Evolutionary conservation across 2,888 invertebrate species (phyloP), one percentile per base, ranked within the genome.

Genomic region (Norana najaformis): DNA sequence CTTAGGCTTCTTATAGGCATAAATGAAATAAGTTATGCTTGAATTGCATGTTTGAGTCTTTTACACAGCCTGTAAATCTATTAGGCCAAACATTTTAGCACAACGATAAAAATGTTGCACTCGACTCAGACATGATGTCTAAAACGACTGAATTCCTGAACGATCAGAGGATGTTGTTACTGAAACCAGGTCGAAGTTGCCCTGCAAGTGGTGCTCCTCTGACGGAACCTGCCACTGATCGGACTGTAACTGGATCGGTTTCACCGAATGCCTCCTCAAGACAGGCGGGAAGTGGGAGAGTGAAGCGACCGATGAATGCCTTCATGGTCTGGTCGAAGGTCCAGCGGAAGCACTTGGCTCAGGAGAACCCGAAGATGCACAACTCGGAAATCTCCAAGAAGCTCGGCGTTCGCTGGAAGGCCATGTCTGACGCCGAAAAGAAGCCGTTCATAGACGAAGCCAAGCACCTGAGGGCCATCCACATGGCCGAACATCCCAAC

Each of bases 291-390:
- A 16, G 0, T 69, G 69, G 30, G 8, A 69, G 69, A n/a, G 69
- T 69, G 8, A 69, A 69, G 69, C 69, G 69, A 30, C 69, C 69
- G 69, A 69, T 69, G 69, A 69, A 69, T n/a, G 69, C 69, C 30
- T 69, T 69, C 69, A 69, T 69, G 69, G 69, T 69, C 69, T 69
- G 69, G 69, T 69, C 69, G 18, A 69, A 69, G 69, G 69, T 69
- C 69, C 69, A 69, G 16, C 30, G 69, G n/a, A 69, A 69, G 69
- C 69, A n/a, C 8, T 69, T 69, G 69, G 69, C 69, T 11, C 8
- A 69, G 69, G 69, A 69, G 69, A 30, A 69, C n/a, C 69, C 69
- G 69, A 69, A 69, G 69, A 69, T 69, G 69, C 69, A 69, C 69
- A 69, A 69, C 69, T 69, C 69, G 11, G 69, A 69, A n/a, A 69